Evolutionary conservation across 2,888 invertebrate genomes (phyloP).

Genomic region (Cerastis rubricosa): DNA sequence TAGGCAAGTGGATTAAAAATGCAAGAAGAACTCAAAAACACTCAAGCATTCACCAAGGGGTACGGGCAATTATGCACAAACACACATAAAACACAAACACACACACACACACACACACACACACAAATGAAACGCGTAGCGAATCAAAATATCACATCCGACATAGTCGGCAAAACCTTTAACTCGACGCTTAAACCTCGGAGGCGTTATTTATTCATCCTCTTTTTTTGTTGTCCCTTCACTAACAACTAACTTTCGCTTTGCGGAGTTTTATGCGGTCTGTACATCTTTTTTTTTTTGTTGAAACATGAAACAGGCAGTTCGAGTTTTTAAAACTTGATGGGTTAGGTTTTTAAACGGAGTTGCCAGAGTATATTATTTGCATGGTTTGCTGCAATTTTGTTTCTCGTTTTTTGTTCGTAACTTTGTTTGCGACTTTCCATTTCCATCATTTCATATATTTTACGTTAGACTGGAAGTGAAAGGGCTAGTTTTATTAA

Average conservation of each 20-base stretch:
- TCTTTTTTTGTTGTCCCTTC: conserved; percentile 57
- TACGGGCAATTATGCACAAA: not conserved
- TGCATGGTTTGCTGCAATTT: conserved; percentile 27
- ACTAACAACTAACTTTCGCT: conserved; percentile 60
- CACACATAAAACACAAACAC: no score
- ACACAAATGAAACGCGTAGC: conserved; percentile 2
- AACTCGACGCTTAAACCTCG: conserved; percentile 49
- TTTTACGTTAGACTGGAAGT: not conserved
- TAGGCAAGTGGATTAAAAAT: conserved; percentile 24
- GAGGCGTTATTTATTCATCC: conserved; percentile 59
- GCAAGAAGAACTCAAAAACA: conserved; percentile 31
- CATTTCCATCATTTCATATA: conserved; percentile 12
- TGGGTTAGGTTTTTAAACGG: conserved; percentile 34
- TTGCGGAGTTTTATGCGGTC: conserved; percentile 53
- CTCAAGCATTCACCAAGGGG: conserved; percentile 21
- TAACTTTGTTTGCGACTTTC: conserved; percentile 2
- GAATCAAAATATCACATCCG: conserved; percentile 42
- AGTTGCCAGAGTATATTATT: conserved; percentile 47
- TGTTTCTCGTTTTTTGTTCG: conserved; percentile 8
- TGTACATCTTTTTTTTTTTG: conserved; percentile 35
- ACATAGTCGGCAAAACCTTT: conserved; percentile 55
- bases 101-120: not conserved
- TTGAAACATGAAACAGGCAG: conserved; percentile 29
- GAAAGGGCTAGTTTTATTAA: no score
- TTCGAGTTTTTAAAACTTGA: conserved; percentile 35